Evolutionary conservation across 2,797 vertebrate genomes (phyloP).

Genomic region (Enteromius anoplus): DNA sequence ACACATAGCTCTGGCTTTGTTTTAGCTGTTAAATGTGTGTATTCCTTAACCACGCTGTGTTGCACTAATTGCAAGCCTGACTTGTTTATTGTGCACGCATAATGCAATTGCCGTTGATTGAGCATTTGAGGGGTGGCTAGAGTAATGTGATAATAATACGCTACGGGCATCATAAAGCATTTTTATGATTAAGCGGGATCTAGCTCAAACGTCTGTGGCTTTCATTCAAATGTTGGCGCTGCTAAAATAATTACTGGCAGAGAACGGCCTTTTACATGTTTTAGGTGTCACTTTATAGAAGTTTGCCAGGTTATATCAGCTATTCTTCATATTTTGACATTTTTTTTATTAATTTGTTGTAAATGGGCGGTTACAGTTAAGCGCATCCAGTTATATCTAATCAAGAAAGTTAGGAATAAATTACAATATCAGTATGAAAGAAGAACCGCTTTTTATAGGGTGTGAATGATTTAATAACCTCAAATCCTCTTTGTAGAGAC

Average conservation of each 20-base stretch:
- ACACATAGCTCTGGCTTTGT: constrained; percentile 55
- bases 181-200: constrained; percentile 55
- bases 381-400: not conserved
- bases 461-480: constrained; percentile 33
- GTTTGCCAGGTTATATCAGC: not conserved
- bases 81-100: constrained; percentile 59
- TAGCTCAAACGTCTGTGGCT: constrained; percentile 43
- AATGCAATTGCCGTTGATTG: constrained; percentile 52
- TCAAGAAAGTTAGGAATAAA: not conserved
- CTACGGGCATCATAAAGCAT: constrained; percentile 46
- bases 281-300: constrained; percentile 23
- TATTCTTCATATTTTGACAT: not conserved
- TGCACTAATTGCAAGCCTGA: constrained; percentile 59
- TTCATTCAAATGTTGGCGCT: constrained; percentile 49
- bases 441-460: not conserved
- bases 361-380: not conserved
- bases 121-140: constrained; percentile 42
- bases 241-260: constrained; percentile 51
- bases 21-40: constrained; percentile 59
- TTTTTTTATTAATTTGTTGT: not conserved
- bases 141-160: constrained; percentile 59
- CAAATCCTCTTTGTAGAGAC: constrained; percentile 16
- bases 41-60: constrained; percentile 54
- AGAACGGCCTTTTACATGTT: constrained; percentile 36
- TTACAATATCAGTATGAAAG: not conserved